Conservation (phyloP, 2,797 vertebrate species). For the Rachycentron canadum region DNA sequence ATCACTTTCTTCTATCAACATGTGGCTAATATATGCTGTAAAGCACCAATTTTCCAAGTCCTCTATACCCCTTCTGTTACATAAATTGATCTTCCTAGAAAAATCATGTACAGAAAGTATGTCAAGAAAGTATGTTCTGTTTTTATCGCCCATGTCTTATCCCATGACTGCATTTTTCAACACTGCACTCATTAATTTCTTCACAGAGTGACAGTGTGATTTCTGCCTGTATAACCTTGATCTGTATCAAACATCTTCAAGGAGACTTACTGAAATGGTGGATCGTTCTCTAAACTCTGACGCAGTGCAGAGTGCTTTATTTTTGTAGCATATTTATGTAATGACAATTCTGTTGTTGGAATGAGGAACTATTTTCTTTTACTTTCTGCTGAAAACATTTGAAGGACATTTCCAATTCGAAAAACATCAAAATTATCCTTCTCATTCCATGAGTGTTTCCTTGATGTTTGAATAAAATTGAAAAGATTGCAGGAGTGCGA, state of each 20-base stretch:
- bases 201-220: constrained; percentile 2
- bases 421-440: background rate
- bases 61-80: background rate
- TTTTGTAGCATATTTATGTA: background rate
- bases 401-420: constrained; percentile 16
- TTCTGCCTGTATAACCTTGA: constrained; percentile 31
- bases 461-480: background rate
- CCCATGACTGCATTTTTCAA: constrained; percentile 14
- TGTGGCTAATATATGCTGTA: background rate
- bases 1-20: background rate
- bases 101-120: background rate
- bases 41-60: background rate
- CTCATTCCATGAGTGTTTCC: background rate
- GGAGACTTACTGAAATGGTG: constrained; percentile 30
- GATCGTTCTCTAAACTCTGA: constrained; percentile 12
- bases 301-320: background rate
- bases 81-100: constrained; percentile 7
- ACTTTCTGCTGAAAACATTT: background rate
- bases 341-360: background rate
- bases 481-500: background rate
- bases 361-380: background rate
- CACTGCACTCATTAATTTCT: constrained; percentile 24
- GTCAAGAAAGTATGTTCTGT: constrained; percentile 12
- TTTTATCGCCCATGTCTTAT: constrained; percentile 6
- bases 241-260: constrained; percentile 22